These are phyloP conservation scores for Thalassaphorura encarpata DNA, from an alignment of 1,140 invertebrate species.

Conservation along the genomic window DNA sequence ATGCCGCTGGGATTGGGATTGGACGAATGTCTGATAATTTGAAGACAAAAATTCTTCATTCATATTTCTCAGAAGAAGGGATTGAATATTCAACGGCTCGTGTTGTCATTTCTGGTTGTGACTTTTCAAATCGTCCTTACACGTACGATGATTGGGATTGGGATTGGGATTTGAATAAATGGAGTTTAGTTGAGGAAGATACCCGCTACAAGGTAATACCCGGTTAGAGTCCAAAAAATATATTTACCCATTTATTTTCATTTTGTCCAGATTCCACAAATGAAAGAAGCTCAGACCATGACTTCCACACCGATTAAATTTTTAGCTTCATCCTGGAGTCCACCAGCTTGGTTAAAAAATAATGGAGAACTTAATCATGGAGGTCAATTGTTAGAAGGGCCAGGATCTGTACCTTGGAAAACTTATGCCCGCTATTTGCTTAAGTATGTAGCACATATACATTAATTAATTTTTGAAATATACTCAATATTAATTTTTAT, in stretches of 20 bases:
- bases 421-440: slow-evolving; percentile 22
- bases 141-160: slow-evolving; percentile 47
- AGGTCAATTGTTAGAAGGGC: slow-evolving; percentile 9
- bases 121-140: slow-evolving; percentile 62
- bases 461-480: background rate
- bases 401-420: slow-evolving; percentile 20
- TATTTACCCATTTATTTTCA: background rate
- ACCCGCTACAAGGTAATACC: slow-evolving; percentile 44
- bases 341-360: slow-evolving; percentile 85
- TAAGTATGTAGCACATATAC: slow-evolving; percentile 13
- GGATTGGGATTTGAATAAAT: slow-evolving; percentile 55
- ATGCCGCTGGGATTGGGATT: slow-evolving; percentile 53
- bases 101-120: slow-evolving; percentile 56
- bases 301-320: slow-evolving; percentile 42
- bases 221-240: background rate
- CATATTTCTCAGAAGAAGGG: slow-evolving; percentile 35
- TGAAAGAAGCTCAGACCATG: slow-evolving; percentile 44
- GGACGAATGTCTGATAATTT: slow-evolving; percentile 10
- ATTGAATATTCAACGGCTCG: slow-evolving; percentile 45
- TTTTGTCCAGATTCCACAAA: slow-evolving; percentile 50
- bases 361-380: slow-evolving; percentile 28
- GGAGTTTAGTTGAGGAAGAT: slow-evolving; percentile 54
- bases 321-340: slow-evolving; percentile 65
- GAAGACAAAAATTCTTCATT: slow-evolving; percentile 19
- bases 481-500: background rate